phyloP scores from a whole-genome alignment of 2,113 vertebrate species.

The Thryonomys swinderianus region DNA sequence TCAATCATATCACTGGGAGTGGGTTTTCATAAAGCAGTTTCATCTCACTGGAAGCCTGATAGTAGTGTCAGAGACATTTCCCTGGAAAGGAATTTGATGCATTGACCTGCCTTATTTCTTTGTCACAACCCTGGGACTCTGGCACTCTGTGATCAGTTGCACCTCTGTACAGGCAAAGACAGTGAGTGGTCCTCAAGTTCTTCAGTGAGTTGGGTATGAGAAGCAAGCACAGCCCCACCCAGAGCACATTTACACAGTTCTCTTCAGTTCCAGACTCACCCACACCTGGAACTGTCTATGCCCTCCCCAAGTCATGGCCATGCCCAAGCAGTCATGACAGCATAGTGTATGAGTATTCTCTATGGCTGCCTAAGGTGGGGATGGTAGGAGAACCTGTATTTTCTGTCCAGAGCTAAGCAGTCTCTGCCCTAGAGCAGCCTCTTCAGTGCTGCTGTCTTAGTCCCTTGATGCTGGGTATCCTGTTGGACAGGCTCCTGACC shows the following conservation, averaged over 20 bases:
- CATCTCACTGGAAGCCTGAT: not conserved
- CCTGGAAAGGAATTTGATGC: not conserved
- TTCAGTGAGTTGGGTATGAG: not conserved
- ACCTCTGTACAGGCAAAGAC: not conserved
- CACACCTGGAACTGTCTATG: not conserved
- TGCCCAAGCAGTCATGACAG: not conserved
- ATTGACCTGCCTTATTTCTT: not conserved
- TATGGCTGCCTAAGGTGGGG: not conserved
- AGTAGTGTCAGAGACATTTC: constrained; percentile 17
- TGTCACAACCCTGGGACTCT: not conserved
- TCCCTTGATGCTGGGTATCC: not conserved
- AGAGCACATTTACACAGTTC: not conserved
- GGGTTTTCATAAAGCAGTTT: constrained; percentile 1
- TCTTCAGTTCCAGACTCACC: not conserved
- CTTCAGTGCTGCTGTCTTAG: not conserved
- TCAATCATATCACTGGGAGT: not conserved
- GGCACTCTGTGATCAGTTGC: not conserved
- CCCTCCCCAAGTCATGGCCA: not conserved
- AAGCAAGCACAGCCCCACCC: not conserved
- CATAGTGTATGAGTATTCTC: not conserved
- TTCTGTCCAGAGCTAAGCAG: not conserved
- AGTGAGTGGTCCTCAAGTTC: constrained; percentile 3
- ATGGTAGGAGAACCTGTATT: not conserved
- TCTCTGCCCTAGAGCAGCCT: not conserved
- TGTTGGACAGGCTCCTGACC: not conserved